A percentile compares a stretch with the other conserved stretches of the same genome.
Evolutionary conservation across 2,888 invertebrate genomes (phyloP).

Genomic region (Conchocele bisecta): DNA sequence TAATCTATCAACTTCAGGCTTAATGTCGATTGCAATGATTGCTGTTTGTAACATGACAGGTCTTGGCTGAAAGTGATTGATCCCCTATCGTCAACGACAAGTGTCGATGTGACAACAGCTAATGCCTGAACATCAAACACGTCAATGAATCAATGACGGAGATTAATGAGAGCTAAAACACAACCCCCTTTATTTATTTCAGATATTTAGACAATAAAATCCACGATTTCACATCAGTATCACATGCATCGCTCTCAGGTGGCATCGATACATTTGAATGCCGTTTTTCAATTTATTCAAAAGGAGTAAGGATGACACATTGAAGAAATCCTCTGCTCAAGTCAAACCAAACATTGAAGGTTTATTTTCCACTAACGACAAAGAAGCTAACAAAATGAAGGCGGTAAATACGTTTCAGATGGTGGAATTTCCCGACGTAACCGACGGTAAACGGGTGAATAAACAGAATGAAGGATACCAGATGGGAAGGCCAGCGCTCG

Average conservation of each 20-base stretch:
- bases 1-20: no score
- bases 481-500: constrained; percentile 85
- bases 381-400: constrained; percentile 29
- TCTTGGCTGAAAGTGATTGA: no score
- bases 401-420: constrained; percentile 52
- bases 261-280: constrained; percentile 7
- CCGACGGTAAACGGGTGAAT: constrained; percentile 27
- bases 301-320: neutral
- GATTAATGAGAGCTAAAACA: constrained; percentile 31
- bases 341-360: constrained; percentile 7
- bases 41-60: no score
- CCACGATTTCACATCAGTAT: no score
- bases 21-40: no score
- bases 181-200: no score
- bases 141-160: constrained; percentile 50
- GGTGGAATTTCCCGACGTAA: constrained; percentile 59
- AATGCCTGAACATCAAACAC: constrained; percentile 44
- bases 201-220: no score
- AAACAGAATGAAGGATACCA: constrained; percentile 58
- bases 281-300: constrained; percentile 21
- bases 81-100: no score
- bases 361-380: neutral
- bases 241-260: no score
- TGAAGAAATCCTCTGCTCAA: constrained; percentile 14
- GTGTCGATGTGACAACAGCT: no score